Percentiles rank a stretch among this genome's conserved stretches.
These are phyloP conservation scores for Echiichthys vipera DNA, from an alignment of 2,797 vertebrate species.

Conservation along the genomic window DNA sequence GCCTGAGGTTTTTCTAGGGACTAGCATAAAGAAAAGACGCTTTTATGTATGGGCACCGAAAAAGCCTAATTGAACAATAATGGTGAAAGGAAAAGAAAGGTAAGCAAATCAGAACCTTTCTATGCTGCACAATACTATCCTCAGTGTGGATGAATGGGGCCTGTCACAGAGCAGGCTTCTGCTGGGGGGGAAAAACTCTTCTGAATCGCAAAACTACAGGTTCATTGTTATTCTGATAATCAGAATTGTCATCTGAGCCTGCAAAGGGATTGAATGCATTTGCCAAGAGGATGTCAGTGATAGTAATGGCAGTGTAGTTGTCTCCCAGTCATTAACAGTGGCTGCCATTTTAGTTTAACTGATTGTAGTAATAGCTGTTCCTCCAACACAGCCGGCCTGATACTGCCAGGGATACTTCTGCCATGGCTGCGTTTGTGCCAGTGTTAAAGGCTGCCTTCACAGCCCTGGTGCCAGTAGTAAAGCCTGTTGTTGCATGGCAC, in stretches of 20 bases:
- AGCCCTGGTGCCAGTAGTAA: conserved; percentile 68
- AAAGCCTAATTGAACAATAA: conserved; percentile 47
- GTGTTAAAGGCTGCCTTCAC: conserved; percentile 70
- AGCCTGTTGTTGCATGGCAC: conserved; percentile 78
- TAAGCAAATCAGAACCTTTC: conserved; percentile 50
- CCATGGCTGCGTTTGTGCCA: conserved; percentile 46
- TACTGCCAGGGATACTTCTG: conserved; percentile 56
- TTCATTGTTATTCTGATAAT: conserved; percentile 69
- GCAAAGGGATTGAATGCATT: conserved; percentile 51
- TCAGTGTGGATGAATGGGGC: conserved; percentile 33
- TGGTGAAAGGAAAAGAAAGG: conserved; percentile 33
- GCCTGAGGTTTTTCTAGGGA: neutral
- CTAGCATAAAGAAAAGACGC: neutral
- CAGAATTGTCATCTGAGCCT: conserved; percentile 56
- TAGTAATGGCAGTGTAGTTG: conserved; percentile 47
- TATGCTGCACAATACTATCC: conserved; percentile 29
- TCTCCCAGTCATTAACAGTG: conserved; percentile 61
- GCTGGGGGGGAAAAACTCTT: conserved; percentile 1
- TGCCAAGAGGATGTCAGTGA: conserved; percentile 45
- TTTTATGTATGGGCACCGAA: conserved; percentile 15
- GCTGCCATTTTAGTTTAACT: conserved; percentile 73
- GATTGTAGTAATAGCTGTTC: conserved; percentile 65
- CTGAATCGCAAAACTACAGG: conserved; percentile 54
- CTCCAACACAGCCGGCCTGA: conserved; percentile 12
- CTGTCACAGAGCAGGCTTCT: conserved; percentile 41